These are phyloP conservation scores for Sitta europaea DNA, from an alignment of 2,113 vertebrate species.

Conservation along the genomic window DNA sequence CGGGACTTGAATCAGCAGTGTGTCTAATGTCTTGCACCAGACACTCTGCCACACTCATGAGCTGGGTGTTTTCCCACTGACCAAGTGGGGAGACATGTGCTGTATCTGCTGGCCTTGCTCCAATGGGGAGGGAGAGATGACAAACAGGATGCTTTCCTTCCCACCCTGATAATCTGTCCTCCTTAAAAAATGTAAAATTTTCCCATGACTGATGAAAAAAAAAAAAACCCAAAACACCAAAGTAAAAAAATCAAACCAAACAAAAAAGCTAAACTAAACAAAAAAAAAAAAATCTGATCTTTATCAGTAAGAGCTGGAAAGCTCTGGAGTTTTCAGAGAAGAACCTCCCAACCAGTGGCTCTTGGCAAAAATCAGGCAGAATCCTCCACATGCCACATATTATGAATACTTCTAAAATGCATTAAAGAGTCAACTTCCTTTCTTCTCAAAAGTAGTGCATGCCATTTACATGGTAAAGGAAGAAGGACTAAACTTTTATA, in stretches of 20 bases:
- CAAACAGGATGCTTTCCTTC: neutral
- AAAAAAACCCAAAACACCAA: neutral
- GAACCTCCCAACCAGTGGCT: neutral
- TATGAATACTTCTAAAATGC: neutral
- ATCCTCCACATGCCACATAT: neutral
- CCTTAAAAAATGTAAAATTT: neutral
- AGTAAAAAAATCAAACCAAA: neutral
- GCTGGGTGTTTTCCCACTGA: neutral
- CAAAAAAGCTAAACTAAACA: neutral
- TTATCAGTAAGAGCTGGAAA: neutral
- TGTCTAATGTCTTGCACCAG: neutral
- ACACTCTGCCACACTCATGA: neutral
- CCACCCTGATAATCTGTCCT: neutral
- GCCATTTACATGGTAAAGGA: neutral
- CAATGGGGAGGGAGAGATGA: neutral
- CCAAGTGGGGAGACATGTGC: rapidly evolving
- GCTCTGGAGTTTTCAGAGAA: neutral
- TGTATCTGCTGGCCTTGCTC: neutral
- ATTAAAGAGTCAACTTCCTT: neutral
- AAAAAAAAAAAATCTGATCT: neutral
- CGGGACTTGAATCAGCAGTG: neutral
- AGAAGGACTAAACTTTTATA: neutral
- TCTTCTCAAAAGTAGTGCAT: neutral
- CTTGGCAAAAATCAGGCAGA: neutral
- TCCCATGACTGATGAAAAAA: neutral